Conservation (phyloP, 2,888 invertebrate genomes). For the Smittia sp. region DNA sequence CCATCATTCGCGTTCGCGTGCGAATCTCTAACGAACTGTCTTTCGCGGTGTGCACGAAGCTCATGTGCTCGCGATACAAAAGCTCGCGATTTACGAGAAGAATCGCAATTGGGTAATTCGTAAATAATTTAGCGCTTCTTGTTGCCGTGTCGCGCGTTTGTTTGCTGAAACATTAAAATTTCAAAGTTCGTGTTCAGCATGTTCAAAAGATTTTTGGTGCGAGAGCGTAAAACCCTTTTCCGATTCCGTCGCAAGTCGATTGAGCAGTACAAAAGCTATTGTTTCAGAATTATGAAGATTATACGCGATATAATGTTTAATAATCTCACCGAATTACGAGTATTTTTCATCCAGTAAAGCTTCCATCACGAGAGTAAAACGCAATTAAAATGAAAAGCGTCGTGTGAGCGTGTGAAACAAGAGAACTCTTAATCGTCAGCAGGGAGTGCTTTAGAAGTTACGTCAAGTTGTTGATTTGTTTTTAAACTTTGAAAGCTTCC, state of each 20-base stretch:
- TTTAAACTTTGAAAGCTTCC: neutral
- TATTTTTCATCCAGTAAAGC: neutral
- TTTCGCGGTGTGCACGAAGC: neutral
- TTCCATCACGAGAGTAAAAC: neutral
- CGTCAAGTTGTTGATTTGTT: neutral
- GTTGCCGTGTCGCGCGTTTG: neutral
- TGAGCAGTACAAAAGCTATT: neutral
- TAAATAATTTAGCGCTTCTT: neutral
- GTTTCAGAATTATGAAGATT: neutral
- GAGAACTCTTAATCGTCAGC: neutral
- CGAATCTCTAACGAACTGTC: neutral
- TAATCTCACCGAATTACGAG: neutral
- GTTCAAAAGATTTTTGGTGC: neutral
- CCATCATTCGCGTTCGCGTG: neutral
- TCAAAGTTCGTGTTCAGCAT: slow-evolving; percentile 19
- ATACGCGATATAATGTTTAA: neutral
- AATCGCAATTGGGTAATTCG: neutral
- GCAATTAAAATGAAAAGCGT: neutral
- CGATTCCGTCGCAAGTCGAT: neutral
- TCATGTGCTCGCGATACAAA: neutral
- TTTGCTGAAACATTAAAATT: slow-evolving; percentile 8
- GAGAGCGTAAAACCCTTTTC: neutral
- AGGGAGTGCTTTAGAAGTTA: neutral
- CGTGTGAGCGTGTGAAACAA: slow-evolving; percentile 1
- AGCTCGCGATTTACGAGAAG: neutral